Base-by-base conservation (phyloP, 2,888 invertebrate species). In the Acrobasis suavella region DNA sequence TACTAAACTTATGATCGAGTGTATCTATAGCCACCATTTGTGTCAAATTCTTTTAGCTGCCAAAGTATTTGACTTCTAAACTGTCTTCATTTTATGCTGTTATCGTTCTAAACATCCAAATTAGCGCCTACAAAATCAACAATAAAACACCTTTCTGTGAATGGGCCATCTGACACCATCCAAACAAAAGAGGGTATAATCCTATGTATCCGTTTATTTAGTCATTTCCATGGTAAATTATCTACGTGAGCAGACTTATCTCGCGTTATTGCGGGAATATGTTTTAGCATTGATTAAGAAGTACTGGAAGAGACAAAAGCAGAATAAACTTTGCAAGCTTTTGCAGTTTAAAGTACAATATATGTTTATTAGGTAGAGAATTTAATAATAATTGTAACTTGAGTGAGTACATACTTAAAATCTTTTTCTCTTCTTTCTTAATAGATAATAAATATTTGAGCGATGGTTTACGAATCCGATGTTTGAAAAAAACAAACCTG, bases 181-280 rank as follows among this genome's bases (percentile, higher is more conserved):
- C 62, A 61, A 62, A 67, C 68, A 69, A 72, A 72, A 65, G 60
- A 67, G 70, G 69, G 68, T 67, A 65, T 64, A 75, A 75, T 79
- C 77, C 72, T 72, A 71, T 74, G 78, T 80, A 78, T 78, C 69
- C 81, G 77, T 83, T 84, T 84, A 82, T 82, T 84, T 80, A 83
- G 81, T 77, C 67, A 80, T 81, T 82, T 80, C 71, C 77, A 75
- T 74, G 73, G 76, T 77, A 81, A 80, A 83, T 82, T 82, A 80
- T 80, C 74, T 74, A 72, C 73, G 70, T 78, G 76, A 72, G 75
- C 72, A 72, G 70, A 72, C 75, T 77, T 83, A 85, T 86, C 81
- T 82, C 46, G 37, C 60, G 32, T 17, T 51, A 51, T 59, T 64
- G 42, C 46, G 46, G 60, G 58, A 64, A 59, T 60, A 56, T 42